Conservation (phyloP, 1,140 invertebrate genomes). For the Camponotus floridanus region DNA sequence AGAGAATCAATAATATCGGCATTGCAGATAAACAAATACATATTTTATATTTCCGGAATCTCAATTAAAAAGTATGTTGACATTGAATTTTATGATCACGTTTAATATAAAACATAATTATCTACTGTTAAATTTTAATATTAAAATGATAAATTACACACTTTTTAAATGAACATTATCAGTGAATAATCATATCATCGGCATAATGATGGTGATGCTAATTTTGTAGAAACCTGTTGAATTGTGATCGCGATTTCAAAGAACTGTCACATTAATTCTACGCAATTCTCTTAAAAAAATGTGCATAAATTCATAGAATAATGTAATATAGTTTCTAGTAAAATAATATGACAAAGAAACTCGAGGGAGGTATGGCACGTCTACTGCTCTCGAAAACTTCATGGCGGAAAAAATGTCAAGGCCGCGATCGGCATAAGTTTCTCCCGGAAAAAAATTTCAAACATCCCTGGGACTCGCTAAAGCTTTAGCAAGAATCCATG, state of each 20-base stretch:
- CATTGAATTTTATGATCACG: constrained; percentile 20
- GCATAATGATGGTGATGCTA: background rate
- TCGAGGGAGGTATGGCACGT: background rate
- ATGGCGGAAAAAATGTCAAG: constrained; percentile 25
- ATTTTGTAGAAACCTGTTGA: background rate
- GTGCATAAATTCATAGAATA: background rate
- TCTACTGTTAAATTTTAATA: constrained; percentile 53
- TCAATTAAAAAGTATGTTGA: constrained; percentile 52
- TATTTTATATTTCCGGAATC: constrained; percentile 26
- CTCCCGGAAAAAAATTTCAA: constrained; percentile 64
- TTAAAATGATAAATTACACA: constrained; percentile 73
- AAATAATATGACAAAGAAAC: background rate
- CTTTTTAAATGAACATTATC: constrained; percentile 60
- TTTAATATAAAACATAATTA: constrained; percentile 59
- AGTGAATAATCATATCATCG: background rate
- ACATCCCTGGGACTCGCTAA: constrained; percentile 42
- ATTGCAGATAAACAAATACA: too few species aligned
- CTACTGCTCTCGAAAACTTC: constrained; percentile 20
- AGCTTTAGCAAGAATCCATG: constrained; percentile 47
- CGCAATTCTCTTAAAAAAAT: background rate
- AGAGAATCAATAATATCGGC: too few species aligned
- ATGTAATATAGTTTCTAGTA: background rate
- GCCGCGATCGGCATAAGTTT: constrained; percentile 53
- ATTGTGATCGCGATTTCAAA: background rate
- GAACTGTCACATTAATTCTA: background rate